Evolutionary conservation across 2,113 vertebrate species (phyloP), one percentile per base, ranked within the genome.

Genomic region (Ranitomeya variabilis): DNA sequence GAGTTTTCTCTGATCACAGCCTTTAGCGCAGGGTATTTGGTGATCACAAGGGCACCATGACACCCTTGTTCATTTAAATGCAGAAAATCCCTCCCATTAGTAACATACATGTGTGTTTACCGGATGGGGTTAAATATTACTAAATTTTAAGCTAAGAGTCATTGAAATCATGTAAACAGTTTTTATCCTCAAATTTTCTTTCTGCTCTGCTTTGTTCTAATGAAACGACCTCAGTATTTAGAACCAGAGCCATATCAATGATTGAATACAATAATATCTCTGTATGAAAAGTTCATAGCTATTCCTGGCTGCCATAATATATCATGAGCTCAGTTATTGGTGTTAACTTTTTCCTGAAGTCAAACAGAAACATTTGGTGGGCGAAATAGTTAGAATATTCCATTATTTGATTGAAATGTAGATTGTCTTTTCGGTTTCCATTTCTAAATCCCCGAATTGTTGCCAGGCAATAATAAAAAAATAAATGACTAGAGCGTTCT

Each of bases 321-420:
- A 77, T 78, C 73, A 52, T 64, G 57, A 77, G 37, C 57, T 52
- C 51, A 31, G 9, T 60, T 64, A 16, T 62, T 85, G 71, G 55
- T 57, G 67, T 85, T 85, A 55, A 85, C 67, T 57, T 85, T 85
- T 85, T 76, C 26, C 83, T 86, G 55, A 83, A 83, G 81, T 84
- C 64, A 84, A 84, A 54, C 16, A 62, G 26, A 81, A 81, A 81
- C 55, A 62, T 62, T 84, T 84, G 11, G 19, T 83, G 59, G 59
- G 62, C 26, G 64, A 51, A 81, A 84, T 69, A 55, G 64, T 23
- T 55, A 26, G 45, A 71, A 16, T 55, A 69, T 71, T 69, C 60
- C n/a, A 55, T 71, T 71, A 71, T 71, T 84, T 84, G 82, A 84
- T 84, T 71, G 64, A 84, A 84, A 69, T 52, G n/a, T 84, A 84